These are phyloP conservation scores for Strix occidentalis DNA, from an alignment of 2,797 vertebrate genomes.

Conservation along the genomic window DNA sequence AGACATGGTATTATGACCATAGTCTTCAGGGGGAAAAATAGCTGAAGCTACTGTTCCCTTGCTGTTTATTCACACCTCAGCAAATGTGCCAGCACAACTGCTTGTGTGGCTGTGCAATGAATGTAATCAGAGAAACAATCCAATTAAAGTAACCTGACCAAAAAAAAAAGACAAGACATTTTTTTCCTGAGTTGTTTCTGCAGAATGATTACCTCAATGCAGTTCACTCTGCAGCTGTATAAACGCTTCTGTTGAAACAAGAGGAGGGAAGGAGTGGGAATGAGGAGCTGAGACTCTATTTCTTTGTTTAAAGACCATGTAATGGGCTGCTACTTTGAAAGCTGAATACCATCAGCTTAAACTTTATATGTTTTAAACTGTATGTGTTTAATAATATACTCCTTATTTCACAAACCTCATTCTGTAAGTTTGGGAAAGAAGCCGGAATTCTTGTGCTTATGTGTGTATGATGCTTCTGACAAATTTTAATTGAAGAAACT, in stretches of 20 bases:
- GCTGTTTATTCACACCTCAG: background rate
- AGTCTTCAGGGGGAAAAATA: background rate
- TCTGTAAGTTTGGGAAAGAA: background rate
- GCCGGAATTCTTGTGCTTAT: background rate
- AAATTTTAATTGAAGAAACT: background rate
- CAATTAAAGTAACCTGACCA: background rate
- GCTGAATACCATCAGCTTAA: background rate
- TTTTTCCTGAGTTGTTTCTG: background rate
- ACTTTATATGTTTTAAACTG: background rate
- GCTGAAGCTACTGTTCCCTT: background rate
- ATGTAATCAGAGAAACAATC: background rate
- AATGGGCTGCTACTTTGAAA: background rate
- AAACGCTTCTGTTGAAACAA: background rate
- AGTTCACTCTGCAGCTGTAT: background rate
- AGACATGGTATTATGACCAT: background rate
- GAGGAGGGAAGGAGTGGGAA: background rate
- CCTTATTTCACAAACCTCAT: background rate
- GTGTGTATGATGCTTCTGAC: background rate
- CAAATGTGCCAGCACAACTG: background rate
- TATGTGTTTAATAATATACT: background rate
- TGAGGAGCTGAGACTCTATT: background rate
- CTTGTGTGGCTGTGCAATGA: background rate
- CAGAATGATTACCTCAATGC: background rate
- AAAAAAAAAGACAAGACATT: background rate
- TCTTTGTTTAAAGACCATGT: background rate